These are phyloP conservation scores for Cancer borealis DNA, from an alignment of 2,888 invertebrate genomes.

Conservation along the genomic window DNA sequence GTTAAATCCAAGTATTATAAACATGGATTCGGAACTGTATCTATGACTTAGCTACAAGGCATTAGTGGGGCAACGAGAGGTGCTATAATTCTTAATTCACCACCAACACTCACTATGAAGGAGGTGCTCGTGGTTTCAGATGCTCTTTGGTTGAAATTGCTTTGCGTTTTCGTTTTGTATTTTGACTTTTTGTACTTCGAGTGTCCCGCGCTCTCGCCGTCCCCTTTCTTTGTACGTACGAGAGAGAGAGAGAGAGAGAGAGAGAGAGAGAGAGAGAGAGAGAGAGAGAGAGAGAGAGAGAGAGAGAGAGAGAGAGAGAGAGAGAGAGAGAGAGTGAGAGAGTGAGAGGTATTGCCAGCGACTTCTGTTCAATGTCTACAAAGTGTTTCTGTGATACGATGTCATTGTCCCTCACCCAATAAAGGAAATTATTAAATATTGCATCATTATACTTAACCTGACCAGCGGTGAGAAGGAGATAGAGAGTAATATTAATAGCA, in stretches of 20 bases:
- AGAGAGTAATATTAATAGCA: background rate
- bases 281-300: background rate
- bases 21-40: background rate
- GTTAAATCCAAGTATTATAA: background rate
- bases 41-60: background rate
- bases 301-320: too few relatives aligned
- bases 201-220: background rate
- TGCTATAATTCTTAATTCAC: background rate
- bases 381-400: constrained; percentile 34
- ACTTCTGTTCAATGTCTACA: constrained; percentile 38
- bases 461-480: background rate
- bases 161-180: background rate
- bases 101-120: background rate
- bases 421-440: constrained; percentile 18
- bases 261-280: background rate
- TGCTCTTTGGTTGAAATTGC: background rate
- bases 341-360: constrained; percentile 16
- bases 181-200: background rate
- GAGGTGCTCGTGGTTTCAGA: background rate
- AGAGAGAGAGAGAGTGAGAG: too few relatives aligned
- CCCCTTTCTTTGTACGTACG: background rate
- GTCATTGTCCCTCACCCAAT: constrained; percentile 41
- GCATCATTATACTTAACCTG: background rate
- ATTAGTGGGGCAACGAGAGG: background rate
- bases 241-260: too few relatives aligned